Base-by-base conservation (phyloP, 1,140 invertebrate genomes). In the Lysiphlebus fabarum region DNA sequence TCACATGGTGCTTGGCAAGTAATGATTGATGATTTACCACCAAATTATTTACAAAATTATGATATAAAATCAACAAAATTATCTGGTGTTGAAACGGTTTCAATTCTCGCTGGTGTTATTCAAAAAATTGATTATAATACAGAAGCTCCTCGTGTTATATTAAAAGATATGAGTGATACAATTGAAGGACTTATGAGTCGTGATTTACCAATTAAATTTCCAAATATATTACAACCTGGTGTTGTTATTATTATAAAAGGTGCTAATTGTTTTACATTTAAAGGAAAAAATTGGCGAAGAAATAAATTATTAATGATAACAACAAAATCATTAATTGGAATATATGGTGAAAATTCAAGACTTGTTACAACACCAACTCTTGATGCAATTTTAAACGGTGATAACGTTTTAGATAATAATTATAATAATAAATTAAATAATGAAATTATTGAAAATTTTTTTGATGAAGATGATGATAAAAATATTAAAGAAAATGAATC, bases 1-100 rank as follows among this genome's bases (percentile, higher is more conserved):
- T 67, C 63, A 10, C 67, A 70, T 48, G 76, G 75, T 37, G 70
- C 77, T 36, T 80, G 78, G 78, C 70, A 71, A 53, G 50, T 65
- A 38, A 74, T 80, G 70, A 36, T 73, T 3, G 44, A 74, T 41
- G 76, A 77, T 63, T 55, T 80, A 8, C 73, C 76, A 5, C 2
- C 40, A 4, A 53, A 70, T 59, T 76, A 74, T 60, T 48, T 77
- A 0, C 63, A 70, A 10, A 67, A 67, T 7, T 67, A 67, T 8
- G 67, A 77, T 26, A 76, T 80, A 34, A 66, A 67, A 4, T 67
- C 45, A 6, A 58, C 75, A 6, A 79, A 76, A 49, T 55, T 62
- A 41, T 69, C 62, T 12, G 69, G 7, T 60, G 61, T 9, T 53
- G 48, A 67, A 17, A 76, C 70, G 64, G 61, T 76, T 2, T 61